Percentiles rank a stretch among this genome's conserved stretches.
These are phyloP conservation scores for Lagopus leucura DNA, from an alignment of 2,113 vertebrate species.

Conservation along the genomic window DNA sequence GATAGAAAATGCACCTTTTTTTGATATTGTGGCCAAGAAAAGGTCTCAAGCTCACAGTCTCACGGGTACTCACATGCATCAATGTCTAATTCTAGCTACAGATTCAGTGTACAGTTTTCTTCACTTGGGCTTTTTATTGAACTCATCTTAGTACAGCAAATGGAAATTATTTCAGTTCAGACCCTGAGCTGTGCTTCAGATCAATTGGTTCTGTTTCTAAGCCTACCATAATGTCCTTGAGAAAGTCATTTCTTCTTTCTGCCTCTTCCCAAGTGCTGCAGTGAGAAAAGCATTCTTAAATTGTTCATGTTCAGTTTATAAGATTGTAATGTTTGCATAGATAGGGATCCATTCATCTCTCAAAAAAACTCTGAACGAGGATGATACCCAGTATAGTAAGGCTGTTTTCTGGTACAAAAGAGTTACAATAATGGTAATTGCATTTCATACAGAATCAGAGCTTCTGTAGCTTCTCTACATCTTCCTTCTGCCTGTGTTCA, in stretches of 20 bases:
- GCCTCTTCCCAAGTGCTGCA: background rate
- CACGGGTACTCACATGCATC: background rate
- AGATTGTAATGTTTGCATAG: background rate
- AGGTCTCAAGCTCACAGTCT: background rate
- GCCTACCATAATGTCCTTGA: background rate
- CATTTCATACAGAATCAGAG: background rate
- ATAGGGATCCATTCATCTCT: background rate
- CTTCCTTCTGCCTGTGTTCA: slow-evolving; percentile 21
- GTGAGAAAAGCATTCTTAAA: background rate
- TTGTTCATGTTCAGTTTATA: background rate
- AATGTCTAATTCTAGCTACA: background rate
- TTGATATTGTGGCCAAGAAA: background rate
- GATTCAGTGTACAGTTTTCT: background rate
- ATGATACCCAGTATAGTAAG: background rate
- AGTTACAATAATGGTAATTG: slow-evolving; percentile 14
- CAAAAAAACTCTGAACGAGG: background rate
- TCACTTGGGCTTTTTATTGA: background rate
- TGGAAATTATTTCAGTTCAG: background rate
- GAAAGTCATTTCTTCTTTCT: background rate
- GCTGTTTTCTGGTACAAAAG: background rate
- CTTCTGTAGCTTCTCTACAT: background rate
- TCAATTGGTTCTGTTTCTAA: background rate
- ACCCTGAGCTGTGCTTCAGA: background rate
- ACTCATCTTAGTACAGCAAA: background rate
- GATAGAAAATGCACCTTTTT: background rate